Base-by-base conservation (phyloP, 1,140 invertebrate species). In the Pararge aegeria region DNA sequence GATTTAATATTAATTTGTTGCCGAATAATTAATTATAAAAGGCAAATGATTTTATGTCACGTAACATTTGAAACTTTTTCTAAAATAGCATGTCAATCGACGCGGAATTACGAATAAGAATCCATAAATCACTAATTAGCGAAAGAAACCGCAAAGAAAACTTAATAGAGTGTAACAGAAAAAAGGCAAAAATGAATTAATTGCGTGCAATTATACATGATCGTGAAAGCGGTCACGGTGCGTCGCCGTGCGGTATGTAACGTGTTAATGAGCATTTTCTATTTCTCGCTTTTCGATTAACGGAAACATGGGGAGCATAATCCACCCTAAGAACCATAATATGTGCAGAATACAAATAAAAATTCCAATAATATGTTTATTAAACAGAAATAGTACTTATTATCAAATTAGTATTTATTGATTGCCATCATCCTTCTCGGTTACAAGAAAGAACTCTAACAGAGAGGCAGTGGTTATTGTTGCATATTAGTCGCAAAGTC, bases 121-220 rank as follows among this genome's bases (percentile, higher is more conserved):
- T 55, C 54, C 61, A 52, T 68, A 61, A 68, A 46, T 58, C 55
- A 57, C 29, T 61, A 79, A 83, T 78, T 75, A 78, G 38, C 44
- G 30, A 48, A 73, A 70, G 75, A 74, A 76, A 66, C 30, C 63
- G 54, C 37, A 69, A n/a, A 75, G 78, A 83, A 74, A 77, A 81
- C 67, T 85, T 79, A 88, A 88, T 88, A 87, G 85, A 88, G 59
- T 83, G 73, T 80, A 61, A 49, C 70, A 70, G 70, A 65, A 83
- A 83, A 80, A 84, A 80, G 75, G 75, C 79, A 76, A 80, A 84
- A 82, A 84, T 84, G 71, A 70, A 78, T 79, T 86, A 85, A 88
- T 83, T 80, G 68, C 66, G 70, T 71, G 75, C 68, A 78, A 83
- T 85, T 80, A 83, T 61, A 68, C 48, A 83, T 80, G 73, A 80